phyloP scores from a whole-genome alignment of 2,797 vertebrate genomes.

The Podarcis lilfordi region DNA sequence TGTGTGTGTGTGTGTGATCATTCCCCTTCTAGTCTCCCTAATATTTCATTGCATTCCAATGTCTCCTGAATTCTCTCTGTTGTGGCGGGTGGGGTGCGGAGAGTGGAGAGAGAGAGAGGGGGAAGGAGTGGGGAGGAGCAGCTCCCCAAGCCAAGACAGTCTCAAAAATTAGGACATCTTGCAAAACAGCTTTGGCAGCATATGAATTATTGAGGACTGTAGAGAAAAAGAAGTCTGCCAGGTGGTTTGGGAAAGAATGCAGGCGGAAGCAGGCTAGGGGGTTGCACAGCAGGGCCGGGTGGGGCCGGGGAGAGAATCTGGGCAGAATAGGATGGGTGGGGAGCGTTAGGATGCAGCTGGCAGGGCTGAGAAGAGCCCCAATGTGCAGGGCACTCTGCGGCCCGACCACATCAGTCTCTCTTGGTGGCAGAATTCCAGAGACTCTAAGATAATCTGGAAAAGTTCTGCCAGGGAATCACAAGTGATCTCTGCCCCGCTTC shows the following conservation, averaged over 20 bases:
- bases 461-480: not conserved
- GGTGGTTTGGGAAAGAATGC: constrained; percentile 11
- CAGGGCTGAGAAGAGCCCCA: not conserved
- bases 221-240: constrained; percentile 6
- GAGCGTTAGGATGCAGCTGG: too few species aligned
- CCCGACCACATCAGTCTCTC: not conserved
- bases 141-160: constrained; percentile 1
- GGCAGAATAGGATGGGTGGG: too few species aligned
- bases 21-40: not conserved
- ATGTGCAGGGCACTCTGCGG: too few species aligned
- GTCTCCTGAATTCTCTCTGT: not conserved
- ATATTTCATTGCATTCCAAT: not conserved
- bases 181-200: constrained; percentile 22
- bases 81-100: not conserved
- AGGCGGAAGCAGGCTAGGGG: not conserved
- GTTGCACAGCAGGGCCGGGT: not conserved
- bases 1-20: not conserved
- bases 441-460: not conserved
- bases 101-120: too few species aligned
- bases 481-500: too few species aligned
- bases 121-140: not conserved
- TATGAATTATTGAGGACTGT: constrained; percentile 39
- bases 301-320: not conserved
- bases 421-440: not conserved
- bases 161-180: constrained; percentile 44